Evolutionary conservation across 2,888 invertebrate species (phyloP).

Genomic region (Clepsis dumicolana): DNA sequence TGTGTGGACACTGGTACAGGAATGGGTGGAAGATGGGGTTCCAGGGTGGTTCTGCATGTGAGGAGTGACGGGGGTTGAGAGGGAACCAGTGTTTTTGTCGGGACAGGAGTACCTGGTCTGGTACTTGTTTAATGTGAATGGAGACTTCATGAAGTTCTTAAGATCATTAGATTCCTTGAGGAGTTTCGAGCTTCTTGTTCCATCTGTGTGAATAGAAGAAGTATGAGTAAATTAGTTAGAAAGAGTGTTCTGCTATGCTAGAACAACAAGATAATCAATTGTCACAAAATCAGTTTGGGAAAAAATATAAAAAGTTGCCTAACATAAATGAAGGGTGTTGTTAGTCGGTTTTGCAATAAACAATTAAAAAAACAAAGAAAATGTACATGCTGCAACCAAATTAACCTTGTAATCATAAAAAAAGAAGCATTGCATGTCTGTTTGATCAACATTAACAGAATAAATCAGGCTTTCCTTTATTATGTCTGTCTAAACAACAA

Average conservation of each 20-base stretch:
- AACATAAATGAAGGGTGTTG: too few species aligned
- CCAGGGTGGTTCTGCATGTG: conserved; percentile 74
- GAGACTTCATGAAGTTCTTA: conserved; percentile 81
- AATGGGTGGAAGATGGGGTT: conserved; percentile 79
- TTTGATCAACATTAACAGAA: not conserved
- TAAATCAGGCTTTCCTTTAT: not conserved
- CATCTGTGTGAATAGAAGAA: conserved; percentile 57
- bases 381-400: not conserved
- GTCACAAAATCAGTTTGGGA: too few species aligned
- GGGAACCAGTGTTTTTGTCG: conserved; percentile 68
- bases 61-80: conserved; percentile 76
- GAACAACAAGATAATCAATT: too few species aligned
- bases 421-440: not conserved
- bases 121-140: conserved; percentile 80
- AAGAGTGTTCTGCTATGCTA: too few species aligned
- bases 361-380: conserved; percentile 31
- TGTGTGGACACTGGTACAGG: conserved; percentile 75
- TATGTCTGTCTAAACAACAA: not conserved
- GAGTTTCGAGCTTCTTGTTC: conserved; percentile 68
- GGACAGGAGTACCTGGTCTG: conserved; percentile 70
- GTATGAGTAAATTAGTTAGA: not conserved
- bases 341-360: conserved; percentile 24
- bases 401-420: conserved; percentile 2
- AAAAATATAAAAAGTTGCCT: too few species aligned
- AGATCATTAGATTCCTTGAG: conserved; percentile 71